phyloP scores from a whole-genome alignment of 2,888 invertebrate genomes.

The Eutolmus rufibarbis region DNA sequence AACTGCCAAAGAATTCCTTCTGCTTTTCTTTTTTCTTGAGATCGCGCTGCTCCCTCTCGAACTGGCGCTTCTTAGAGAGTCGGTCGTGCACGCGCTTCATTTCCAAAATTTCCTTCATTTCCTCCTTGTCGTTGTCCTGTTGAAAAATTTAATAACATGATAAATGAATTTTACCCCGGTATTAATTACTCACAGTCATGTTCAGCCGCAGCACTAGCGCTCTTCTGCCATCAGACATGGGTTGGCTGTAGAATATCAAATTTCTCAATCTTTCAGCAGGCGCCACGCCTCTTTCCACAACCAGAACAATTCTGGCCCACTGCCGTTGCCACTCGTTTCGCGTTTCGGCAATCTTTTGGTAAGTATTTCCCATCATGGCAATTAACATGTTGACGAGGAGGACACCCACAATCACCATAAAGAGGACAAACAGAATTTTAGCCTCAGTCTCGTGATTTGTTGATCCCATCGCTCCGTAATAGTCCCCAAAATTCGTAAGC shows the following conservation, averaged over 20 bases:
- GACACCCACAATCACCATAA: conserved; percentile 96
- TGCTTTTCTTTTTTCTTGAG: conserved; percentile 55
- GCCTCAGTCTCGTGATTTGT: conserved; percentile 89
- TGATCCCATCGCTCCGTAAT: conserved; percentile 88
- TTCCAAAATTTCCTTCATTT: conserved; percentile 91
- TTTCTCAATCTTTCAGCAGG: conserved; percentile 86
- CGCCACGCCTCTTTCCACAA: conserved; percentile 95
- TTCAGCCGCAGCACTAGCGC: conserved; percentile 88
- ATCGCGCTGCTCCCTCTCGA: conserved; percentile 57
- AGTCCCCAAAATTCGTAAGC: conserved; percentile 93
- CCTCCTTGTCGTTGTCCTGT: conserved; percentile 91
- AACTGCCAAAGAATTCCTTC: conserved; percentile 56
- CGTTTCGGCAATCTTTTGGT: conserved; percentile 96
- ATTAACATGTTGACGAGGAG: conserved; percentile 97
- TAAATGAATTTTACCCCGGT: not conserved
- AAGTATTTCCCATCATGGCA: conserved; percentile 99
- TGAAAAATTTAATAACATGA: conserved; percentile 48
- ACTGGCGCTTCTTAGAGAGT: conserved; percentile 73
- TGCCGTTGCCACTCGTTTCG: conserved; percentile 97
- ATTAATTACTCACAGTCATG: conserved; percentile 73
- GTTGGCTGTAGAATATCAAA: conserved; percentile 90
- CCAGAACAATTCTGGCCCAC: conserved; percentile 97
- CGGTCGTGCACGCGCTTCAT: conserved; percentile 87
- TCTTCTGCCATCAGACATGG: conserved; percentile 86
- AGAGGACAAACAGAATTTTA: conserved; percentile 93